Evolutionary conservation across 2,797 vertebrate genomes (phyloP), one percentile per base, ranked within the genome.

Genomic region (Sciaenops ocellatus): DNA sequence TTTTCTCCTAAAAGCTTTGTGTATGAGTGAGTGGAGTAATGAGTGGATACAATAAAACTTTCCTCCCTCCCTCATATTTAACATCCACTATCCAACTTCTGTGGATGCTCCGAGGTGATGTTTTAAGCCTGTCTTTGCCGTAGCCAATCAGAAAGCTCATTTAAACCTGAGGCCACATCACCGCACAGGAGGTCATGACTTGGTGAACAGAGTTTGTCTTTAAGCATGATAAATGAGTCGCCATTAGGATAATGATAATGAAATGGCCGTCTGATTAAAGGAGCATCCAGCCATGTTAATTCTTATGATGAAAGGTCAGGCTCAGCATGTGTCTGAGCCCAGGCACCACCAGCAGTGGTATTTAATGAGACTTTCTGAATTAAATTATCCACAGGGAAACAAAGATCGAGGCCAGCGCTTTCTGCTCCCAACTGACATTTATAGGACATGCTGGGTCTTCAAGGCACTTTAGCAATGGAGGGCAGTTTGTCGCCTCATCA

Each of bases 311-410:
- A 92, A 93, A 92, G 88, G 90, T 93, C 87, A 89, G 67, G 56
- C 80, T 74, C 73, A 55, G 86, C 87, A 61, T 86, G 90, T 83
- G 79, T 82, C 75, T 81, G 73, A 63, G 57, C 66, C 50, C 42
- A 13, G 74, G 55, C 76, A 22, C 81, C 69, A 78, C 62, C 46
- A 74, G 85, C 62, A 64, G 46, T 50, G 63, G 30, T 47, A 73
- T 89, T 90, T 88, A 93, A 90, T 89, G 79, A 87, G 80, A 91
- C 79, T 86, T 90, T 89, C 77, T 78, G 74, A 69, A 90, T 93
- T 87, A 65, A 93, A 92, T 93, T 76, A 93, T 84, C 84, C 75
- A 16, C 76, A 42, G 71, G 79, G 76, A 84, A 90, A 87, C 83
- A 87, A 91, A 89, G 85, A 84, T 20, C 1, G 57, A 81, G 64